phyloP scores from a whole-genome alignment of 2,113 vertebrate species.

The Orientallactaga bullata region DNA sequence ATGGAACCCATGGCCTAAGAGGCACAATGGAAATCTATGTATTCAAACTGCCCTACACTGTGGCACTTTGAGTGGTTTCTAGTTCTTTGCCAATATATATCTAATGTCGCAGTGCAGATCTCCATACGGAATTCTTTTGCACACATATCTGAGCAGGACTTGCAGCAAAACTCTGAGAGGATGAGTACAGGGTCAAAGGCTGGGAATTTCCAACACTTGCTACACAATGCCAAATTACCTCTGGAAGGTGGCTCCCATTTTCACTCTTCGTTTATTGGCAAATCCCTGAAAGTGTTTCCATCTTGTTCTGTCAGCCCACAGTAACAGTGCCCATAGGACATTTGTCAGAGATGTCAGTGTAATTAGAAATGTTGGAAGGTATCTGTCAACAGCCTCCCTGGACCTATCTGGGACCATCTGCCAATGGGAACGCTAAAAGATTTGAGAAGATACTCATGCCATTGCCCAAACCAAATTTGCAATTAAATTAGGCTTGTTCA shows the following conservation, averaged over 20 bases:
- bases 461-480: slow-evolving; percentile 64
- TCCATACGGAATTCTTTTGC: slow-evolving; percentile 1
- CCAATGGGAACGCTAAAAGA: slow-evolving; percentile 77
- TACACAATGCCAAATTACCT: not conserved
- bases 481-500: slow-evolving; percentile 37
- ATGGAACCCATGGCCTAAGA: not conserved
- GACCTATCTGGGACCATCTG: slow-evolving; percentile 62
- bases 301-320: slow-evolving; percentile 55
- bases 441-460: slow-evolving; percentile 56
- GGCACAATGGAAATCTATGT: not conserved
- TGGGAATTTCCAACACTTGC: slow-evolving; percentile 16
- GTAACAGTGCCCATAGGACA: slow-evolving; percentile 53
- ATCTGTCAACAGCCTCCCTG: slow-evolving; percentile 71
- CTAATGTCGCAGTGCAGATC: not conserved
- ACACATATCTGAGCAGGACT: not conserved
- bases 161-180: slow-evolving; percentile 29
- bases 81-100: not conserved
- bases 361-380: slow-evolving; percentile 62
- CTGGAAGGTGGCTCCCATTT: not conserved
- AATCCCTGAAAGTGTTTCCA: slow-evolving; percentile 47
- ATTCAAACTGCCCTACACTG: not conserved
- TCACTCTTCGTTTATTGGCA: slow-evolving; percentile 47
- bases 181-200: slow-evolving; percentile 48
- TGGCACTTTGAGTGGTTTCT: not conserved
- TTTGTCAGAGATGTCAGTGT: slow-evolving; percentile 58